A percentile compares a stretch with the other conserved stretches of the same genome.
Evolutionary conservation across 2,113 vertebrate genomes (phyloP).

Genomic region (Myrmophylax atrothorax): DNA sequence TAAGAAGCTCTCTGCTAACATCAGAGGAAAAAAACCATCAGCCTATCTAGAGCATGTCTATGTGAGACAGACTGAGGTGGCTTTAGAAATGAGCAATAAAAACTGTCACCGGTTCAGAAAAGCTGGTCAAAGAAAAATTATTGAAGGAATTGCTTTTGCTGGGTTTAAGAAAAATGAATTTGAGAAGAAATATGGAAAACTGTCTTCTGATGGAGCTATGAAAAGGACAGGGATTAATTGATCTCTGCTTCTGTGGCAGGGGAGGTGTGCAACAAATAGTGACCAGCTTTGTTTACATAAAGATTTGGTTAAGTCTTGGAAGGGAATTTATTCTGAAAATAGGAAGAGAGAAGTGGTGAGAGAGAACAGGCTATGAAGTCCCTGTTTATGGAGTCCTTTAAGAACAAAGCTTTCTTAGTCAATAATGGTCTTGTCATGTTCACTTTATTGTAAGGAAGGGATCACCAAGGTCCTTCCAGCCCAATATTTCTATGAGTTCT

Average conservation of each 20-base stretch:
- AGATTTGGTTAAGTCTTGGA: conserved; percentile 2
- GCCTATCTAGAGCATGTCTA: not conserved
- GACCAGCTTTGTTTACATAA: not conserved
- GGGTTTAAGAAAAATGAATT: not conserved
- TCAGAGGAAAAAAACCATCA: not conserved
- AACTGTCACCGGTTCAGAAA: not conserved
- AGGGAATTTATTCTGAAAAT: conserved; percentile 20
- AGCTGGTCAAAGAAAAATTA: not conserved
- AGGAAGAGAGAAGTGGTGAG: not conserved
- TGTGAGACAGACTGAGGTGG: not conserved
- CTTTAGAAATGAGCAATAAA: not conserved
- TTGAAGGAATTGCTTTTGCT: not conserved
- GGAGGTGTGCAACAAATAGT: not conserved
- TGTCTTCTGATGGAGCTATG: not conserved
- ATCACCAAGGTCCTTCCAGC: not conserved
- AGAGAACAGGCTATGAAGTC: not conserved
- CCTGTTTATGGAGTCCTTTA: not conserved
- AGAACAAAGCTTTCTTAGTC: not conserved
- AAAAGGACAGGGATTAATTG: not conserved
- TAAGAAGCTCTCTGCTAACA: not conserved
- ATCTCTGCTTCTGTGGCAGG: not conserved
- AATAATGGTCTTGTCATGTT: not conserved
- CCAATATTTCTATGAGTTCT: not conserved
- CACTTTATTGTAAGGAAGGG: not conserved
- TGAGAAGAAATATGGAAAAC: not conserved